Evolutionary conservation across 2,113 vertebrate species (phyloP), one percentile per base, ranked within the genome.

Genomic region (Embiotoca jacksoni): DNA sequence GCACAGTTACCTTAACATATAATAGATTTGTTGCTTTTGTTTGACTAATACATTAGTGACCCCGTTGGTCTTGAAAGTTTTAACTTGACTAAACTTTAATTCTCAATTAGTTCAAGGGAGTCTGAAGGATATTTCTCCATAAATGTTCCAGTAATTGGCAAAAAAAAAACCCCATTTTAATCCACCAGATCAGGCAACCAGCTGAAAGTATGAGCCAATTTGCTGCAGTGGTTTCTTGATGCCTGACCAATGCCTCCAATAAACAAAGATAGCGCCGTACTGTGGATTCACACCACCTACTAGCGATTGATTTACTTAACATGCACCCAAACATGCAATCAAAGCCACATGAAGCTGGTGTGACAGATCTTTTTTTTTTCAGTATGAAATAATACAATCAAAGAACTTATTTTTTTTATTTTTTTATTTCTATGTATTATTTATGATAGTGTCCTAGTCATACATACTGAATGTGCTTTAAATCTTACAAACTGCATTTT

Each of bases 401-500:
- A 61, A 50, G 44, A 57, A n/a, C 37, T 87, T 62, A 57, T 77
- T 85, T 68, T 49, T 57, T 69, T n/a, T 77, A 75, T 79, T 66
- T 68, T 49, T 57, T 69, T 56, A 7, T 52, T 7, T n/a, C n/a
- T 52, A 0, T 61, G 31, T 58, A 10, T 76, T 57, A 67, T 67
- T 83, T 50, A 53, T 69, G 31, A 69, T 41, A 53, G 47, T 44
- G 41, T 64, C 55, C 47, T 32, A 2, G 0, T 64, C 49, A 49
- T 70, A 39, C 44, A 3, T 60, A 36, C 35, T 58, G 69, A 49
- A 32, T 72, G 71, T 65, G 44, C 77, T 76, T 79, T 60, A 83
- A 85, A 72, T 81, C 86, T 90, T 83, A 81, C 82, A 86, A 91
- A 83, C 83, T 86, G 80, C 74, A 78, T 74, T 84, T 67, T 68